Evolutionary conservation across 2,888 invertebrate species (phyloP), one percentile per base, ranked within the genome.

Genomic region (Orthosia incerta): DNA sequence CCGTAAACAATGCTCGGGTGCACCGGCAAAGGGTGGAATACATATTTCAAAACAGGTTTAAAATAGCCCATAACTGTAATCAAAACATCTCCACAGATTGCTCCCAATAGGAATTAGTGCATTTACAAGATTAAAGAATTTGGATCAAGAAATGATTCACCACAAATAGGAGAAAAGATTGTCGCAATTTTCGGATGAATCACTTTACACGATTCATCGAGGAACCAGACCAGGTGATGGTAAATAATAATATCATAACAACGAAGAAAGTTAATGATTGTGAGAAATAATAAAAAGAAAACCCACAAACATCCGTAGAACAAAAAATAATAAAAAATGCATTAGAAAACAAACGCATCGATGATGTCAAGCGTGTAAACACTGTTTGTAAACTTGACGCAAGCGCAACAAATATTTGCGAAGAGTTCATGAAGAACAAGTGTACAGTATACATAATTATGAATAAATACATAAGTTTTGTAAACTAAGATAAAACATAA

Each of bases 1-100:
- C 65, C 71, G 68, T 75, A 85, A 88, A 89, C 83, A 84, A 83
- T 80, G 63, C 50, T 80, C 67, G 71, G 78, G 65, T 63, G 64
- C 71, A 63, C 71, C 76, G 75, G 74, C 71, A 76, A 80, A 83
- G 64, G 74, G 68, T 73, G 48, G 69, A 69, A 75, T 77, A 84
- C 31, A 51, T 69, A 75, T 56, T 16, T 18, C 20, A 48, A 55
- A 78, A 78, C 48, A 48, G 15, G 16, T 55, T 68, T 16, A 23
- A 65, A 77, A 67, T 57, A 71, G 62, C 45, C 12, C 39, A 76
- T 56, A 65, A 60, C 51, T 57, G 69, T 70, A 53, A 62, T 51
- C 18, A 3, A 62, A 72, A 74, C 31, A 59, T n/a, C 16, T 23
- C 20, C 5, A 12, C 18, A 56, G 51, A 26, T 64, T 20, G 7